Base-by-base conservation (phyloP, 2,797 vertebrate species). In the Spinibarbus caldwelli region DNA sequence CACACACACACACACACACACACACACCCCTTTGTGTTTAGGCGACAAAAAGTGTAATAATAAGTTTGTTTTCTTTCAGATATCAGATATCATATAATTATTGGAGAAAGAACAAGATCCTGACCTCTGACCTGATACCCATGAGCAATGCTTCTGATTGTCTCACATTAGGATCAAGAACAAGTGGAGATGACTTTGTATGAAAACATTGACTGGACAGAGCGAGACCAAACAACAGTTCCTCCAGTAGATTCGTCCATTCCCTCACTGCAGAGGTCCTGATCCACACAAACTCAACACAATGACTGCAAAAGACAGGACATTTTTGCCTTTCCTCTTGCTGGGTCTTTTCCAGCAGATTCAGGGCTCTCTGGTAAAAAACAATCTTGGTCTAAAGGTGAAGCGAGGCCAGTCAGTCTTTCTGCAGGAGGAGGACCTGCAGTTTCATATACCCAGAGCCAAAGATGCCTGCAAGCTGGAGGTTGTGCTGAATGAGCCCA, bases 391-490 rank as follows among this genome's bases (percentile, higher is more conserved):
- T 1, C 0, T 98, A 86, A 96, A 92, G 89, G 97, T 99, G 90
- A 96, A 94, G 86, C 96, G 95, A 82, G 98, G 98, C 67, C 95
- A 96, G 87, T 93, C 95, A 0, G 94, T 92, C 59, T 98, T 95
- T 91, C 94, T 99, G 62, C 95, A 95, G 34, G 94, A 94, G 88
- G 94, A 95, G 8, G 95, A 98, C 90, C 94, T 99, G 85, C 94
- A 96, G 91, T 98, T 99, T 92, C 92, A 95, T 68, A 94, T 97
- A 49, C 96, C 97, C 78, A 94, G 34, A 89, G 94, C 95, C 88
- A 97, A 96, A 87, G 97, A 99, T 67, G 89, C 80, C 34, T 99
- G 98, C 93, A 99, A 98, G 93, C 93, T 99, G 89, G 97, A 99
- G 94, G 97, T 99, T 67, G 94, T 98, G 86, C 90, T 92, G 84